Evolutionary conservation across 1,140 invertebrate genomes (phyloP).

Genomic region (Drosophila hydei): DNA sequence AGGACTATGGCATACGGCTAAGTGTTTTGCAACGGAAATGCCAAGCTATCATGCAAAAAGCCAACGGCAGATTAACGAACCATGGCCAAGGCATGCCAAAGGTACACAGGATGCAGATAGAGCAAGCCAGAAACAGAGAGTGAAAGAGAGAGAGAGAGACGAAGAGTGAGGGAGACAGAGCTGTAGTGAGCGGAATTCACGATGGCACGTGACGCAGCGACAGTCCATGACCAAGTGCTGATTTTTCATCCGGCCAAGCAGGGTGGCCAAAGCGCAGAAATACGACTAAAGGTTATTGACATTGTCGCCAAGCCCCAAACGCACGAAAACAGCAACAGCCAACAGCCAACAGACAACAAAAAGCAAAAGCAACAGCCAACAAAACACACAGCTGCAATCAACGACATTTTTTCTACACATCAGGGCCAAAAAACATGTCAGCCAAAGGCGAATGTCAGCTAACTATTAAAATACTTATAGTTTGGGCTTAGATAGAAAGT

Average conservation of each 20-base stretch:
- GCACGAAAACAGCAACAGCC: slow-evolving; percentile 19
- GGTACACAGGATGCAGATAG: slow-evolving; percentile 36
- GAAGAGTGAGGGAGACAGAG: neutral
- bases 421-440: too few species aligned
- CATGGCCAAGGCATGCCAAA: slow-evolving; percentile 76
- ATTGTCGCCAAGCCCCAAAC: slow-evolving; percentile 53
- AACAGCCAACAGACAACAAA: slow-evolving; percentile 31
- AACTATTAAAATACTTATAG: too few species aligned
- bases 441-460: too few species aligned
- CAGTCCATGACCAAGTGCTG: slow-evolving; percentile 82
- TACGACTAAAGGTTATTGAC: slow-evolving; percentile 77
- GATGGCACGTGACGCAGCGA: slow-evolving; percentile 76
- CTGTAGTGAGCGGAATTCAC: slow-evolving; percentile 18
- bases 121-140: neutral
- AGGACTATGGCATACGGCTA: slow-evolving; percentile 59
- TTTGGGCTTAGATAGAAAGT: too few species aligned
- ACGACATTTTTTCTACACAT: neutral
- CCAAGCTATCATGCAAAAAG: slow-evolving; percentile 80
- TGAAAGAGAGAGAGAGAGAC: neutral
- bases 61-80: slow-evolving; percentile 80
- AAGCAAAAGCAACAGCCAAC: slow-evolving; percentile 15
- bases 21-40: slow-evolving; percentile 82
- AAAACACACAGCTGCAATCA: slow-evolving; percentile 14
- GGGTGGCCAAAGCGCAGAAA: slow-evolving; percentile 34
- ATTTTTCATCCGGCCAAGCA: slow-evolving; percentile 68